Percentiles rank a stretch among this genome's conserved stretches.
These are phyloP conservation scores for Galemys pyrenaicus DNA, from an alignment of 2,113 vertebrate species.

Conservation along the genomic window DNA sequence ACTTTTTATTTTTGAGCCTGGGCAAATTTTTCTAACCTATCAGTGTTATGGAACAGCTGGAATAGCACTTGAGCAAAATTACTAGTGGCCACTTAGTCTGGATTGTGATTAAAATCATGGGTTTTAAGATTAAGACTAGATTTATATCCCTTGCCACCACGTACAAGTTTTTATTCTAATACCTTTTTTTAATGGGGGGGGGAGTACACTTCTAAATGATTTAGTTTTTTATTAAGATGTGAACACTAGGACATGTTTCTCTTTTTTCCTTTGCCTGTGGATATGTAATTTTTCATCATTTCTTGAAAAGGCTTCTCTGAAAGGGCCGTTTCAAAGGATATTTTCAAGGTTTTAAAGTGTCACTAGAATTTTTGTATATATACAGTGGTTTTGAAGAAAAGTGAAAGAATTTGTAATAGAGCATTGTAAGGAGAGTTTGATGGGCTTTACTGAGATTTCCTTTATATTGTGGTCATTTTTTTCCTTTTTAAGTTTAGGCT, in stretches of 20 bases:
- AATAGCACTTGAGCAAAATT: slow-evolving; percentile 38
- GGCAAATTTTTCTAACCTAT: neutral
- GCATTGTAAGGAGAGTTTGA: neutral
- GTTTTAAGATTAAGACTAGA: neutral
- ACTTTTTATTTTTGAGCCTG: neutral
- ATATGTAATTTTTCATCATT: neutral
- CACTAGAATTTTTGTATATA: neutral
- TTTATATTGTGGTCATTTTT: neutral
- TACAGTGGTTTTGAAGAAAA: neutral
- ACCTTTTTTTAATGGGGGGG: neutral
- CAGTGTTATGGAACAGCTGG: neutral
- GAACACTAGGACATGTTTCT: neutral
- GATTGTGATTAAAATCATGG: neutral
- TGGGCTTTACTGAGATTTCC: neutral
- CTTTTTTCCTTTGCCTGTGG: neutral
- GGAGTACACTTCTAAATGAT: neutral
- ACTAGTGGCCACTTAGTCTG: neutral
- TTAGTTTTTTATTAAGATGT: neutral
- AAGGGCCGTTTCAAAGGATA: neutral
- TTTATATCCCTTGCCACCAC: neutral
- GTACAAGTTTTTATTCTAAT: neutral
- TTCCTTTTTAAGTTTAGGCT: neutral
- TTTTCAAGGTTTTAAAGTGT: neutral
- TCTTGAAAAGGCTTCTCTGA: neutral
- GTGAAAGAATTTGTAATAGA: neutral